Evolutionary conservation across 2,797 vertebrate genomes (phyloP).

Genomic region (Odontamblyopus lacepedii): DNA sequence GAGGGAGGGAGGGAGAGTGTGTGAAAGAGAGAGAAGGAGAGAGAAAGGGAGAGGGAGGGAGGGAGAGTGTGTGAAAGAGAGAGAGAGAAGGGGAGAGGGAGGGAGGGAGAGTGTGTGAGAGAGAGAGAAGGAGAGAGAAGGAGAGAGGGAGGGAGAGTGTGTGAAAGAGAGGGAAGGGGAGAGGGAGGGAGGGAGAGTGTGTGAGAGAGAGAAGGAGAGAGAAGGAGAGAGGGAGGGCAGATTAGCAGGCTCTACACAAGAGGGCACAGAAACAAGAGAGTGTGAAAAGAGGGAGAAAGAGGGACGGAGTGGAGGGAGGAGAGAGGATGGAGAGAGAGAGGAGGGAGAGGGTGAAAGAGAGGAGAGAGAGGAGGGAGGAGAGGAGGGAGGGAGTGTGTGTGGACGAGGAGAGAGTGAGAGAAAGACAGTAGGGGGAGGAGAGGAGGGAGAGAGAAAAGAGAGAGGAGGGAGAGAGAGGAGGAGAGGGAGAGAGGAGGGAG

Average conservation of each 20-base stretch:
- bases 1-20: neutral
- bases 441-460: slow-evolving; percentile 16
- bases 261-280: too few species aligned
- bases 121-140: neutral
- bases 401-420: neutral
- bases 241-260: too few species aligned
- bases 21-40: too few species aligned
- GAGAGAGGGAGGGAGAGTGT: neutral
- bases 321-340: too few species aligned
- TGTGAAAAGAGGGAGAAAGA: too few species aligned
- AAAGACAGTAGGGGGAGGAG: neutral
- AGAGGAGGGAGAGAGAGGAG: neutral
- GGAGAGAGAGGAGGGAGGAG: neutral
- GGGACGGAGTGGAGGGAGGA: too few species aligned
- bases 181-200: neutral
- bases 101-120: too few species aligned
- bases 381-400: too few species aligned
- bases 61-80: neutral
- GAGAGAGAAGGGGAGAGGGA: neutral
- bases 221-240: too few species aligned
- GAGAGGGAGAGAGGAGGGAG: too few species aligned
- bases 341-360: neutral
- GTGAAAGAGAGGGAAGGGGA: too few species aligned
- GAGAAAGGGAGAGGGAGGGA: too few species aligned
- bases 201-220: neutral